Evolutionary conservation across 2,888 invertebrate species (phyloP).

Genomic region (Lacanobia wlatinum): DNA sequence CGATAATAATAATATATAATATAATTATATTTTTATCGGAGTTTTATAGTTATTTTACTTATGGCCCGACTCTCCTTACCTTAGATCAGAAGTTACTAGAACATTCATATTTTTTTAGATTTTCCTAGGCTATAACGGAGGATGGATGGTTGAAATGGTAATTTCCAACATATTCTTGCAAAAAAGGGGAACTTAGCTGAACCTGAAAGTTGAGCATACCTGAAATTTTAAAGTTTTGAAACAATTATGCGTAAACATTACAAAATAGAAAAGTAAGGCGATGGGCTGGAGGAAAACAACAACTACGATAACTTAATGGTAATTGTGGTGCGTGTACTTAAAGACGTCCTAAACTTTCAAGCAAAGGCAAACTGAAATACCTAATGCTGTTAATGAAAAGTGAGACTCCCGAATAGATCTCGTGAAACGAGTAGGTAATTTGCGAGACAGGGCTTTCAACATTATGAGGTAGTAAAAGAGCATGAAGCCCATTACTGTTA

Average conservation of each 20-base stretch:
- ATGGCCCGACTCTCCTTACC: background rate
- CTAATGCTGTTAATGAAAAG: constrained; percentile 20
- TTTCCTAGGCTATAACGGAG: background rate
- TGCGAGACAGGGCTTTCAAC: constrained; percentile 57
- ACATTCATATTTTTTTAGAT: background rate
- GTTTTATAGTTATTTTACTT: background rate
- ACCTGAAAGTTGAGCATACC: background rate
- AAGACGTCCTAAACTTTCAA: background rate
- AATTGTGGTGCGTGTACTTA: background rate
- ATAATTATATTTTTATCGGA: no score
- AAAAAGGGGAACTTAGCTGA: background rate
- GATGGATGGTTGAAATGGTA: no score
- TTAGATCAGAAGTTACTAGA: background rate
- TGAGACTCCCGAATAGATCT: constrained; percentile 23
- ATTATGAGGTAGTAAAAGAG: constrained; percentile 62
- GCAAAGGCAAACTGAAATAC: background rate
- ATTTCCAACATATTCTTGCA: background rate
- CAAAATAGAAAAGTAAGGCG: background rate
- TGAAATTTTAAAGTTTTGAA: background rate
- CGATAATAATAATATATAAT: no score
- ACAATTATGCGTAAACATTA: background rate
- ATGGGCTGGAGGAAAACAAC: background rate
- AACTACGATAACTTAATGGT: background rate
- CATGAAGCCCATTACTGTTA: constrained; percentile 57
- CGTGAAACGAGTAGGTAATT: constrained; percentile 50